Conservation (phyloP, 2,797 vertebrate genomes). For the Gambelia wislizenii region DNA sequence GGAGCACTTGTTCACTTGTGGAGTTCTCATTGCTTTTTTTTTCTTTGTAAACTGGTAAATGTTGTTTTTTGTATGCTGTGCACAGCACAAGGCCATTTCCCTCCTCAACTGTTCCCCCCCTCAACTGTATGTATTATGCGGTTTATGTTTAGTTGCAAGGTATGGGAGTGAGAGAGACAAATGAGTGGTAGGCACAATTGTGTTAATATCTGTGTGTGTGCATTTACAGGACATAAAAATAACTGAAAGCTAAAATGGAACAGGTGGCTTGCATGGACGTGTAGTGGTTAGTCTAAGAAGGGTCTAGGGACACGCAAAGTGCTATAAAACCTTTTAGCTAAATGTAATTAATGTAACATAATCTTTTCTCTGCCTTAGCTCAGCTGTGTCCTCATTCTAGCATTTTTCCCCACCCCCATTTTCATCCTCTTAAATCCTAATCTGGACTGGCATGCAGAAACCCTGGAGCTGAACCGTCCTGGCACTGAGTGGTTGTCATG, state of each 20-base stretch:
- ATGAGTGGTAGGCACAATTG: not conserved
- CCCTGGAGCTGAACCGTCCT: conserved; percentile 1
- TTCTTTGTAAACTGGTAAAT: not conserved
- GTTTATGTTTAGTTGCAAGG: not conserved
- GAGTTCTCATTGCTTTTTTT: not conserved
- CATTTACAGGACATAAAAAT: not conserved
- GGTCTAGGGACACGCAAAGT: not conserved
- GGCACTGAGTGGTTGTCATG: conserved; percentile 12
- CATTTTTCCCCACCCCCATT: not conserved
- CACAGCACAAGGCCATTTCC: not conserved
- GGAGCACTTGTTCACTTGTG: not conserved
- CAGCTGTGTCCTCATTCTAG: not conserved
- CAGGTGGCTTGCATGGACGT: not conserved
- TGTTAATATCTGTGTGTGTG: not conserved
- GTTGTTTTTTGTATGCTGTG: not conserved
- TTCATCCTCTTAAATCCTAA: conserved; percentile 31
- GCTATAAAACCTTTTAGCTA: conserved; percentile 16
- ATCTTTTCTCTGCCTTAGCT: conserved; percentile 7
- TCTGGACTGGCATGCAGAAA: conserved; percentile 6
- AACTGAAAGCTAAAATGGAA: not conserved
- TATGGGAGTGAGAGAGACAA: not conserved
- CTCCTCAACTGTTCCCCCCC: not conserved
- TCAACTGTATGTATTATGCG: not conserved
- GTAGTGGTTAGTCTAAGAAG: not conserved
- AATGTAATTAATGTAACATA: conserved; percentile 20